Evolutionary conservation across 1,140 invertebrate genomes (phyloP).

Genomic region (Heliconius melpomene): DNA sequence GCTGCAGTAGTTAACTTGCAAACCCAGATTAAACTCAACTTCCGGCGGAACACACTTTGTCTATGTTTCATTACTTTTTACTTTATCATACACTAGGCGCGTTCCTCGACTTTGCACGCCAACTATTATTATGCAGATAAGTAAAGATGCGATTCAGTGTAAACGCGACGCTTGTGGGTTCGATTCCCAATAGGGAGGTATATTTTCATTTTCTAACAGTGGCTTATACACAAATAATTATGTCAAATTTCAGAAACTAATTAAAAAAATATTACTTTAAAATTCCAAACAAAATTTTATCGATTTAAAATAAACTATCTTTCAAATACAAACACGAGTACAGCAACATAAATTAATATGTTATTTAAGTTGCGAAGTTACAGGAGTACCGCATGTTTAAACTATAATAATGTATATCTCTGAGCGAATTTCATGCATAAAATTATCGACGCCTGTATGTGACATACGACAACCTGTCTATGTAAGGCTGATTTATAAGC

Average conservation of each 20-base stretch:
- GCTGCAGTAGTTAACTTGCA: constrained; percentile 37
- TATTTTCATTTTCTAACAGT: too few relatives aligned
- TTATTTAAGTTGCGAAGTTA: constrained; percentile 43
- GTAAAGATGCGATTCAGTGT: background rate
- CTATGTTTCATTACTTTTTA: constrained; percentile 24
- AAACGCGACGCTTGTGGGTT: too few relatives aligned
- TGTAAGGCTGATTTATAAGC: constrained; percentile 35
- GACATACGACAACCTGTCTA: constrained; percentile 62
- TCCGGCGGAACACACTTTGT: constrained; percentile 27
- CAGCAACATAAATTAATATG: constrained; percentile 29
- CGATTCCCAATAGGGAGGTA: background rate
- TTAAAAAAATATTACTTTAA: background rate
- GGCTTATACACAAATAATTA: too few relatives aligned
- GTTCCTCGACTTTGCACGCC: background rate
- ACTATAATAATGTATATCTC: constrained; percentile 44
- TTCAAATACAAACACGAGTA: background rate
- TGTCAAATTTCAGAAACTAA: too few relatives aligned
- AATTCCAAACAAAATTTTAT: background rate
- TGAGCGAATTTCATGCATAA: constrained; percentile 74
- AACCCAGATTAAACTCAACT: constrained; percentile 36
- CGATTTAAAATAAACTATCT: background rate
- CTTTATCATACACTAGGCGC: background rate
- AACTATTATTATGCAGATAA: background rate
- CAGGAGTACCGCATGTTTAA: constrained; percentile 39
- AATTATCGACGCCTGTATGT: constrained; percentile 65